Percentiles rank a stretch among this genome's conserved stretches.
These are phyloP conservation scores for Mellilla xanthometata DNA, from an alignment of 2,888 invertebrate species.

Conservation along the genomic window DNA sequence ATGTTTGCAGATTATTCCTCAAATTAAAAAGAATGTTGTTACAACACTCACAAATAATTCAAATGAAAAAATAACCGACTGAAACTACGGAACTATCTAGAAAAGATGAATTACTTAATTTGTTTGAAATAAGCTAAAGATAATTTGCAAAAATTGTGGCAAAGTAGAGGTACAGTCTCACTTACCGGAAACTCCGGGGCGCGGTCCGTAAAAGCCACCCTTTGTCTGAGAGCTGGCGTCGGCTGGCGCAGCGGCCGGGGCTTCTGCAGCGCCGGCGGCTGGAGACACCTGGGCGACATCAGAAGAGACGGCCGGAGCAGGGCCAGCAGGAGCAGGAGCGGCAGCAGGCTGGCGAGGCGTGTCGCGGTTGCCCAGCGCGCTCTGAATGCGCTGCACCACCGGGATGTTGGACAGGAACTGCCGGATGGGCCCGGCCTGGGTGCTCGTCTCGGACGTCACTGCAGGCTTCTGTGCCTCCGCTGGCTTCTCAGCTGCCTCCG, in stretches of 20 bases:
- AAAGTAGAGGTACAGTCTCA: not conserved
- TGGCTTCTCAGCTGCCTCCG: not conserved
- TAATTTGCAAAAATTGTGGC: no score
- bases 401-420: constrained; percentile 50
- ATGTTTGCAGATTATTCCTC: no score
- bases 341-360: constrained; percentile 45
- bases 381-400: constrained; percentile 39
- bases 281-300: no score
- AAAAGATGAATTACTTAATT: no score
- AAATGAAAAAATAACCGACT: no score
- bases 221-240: constrained; percentile 25
- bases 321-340: not conserved
- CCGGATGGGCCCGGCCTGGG: constrained; percentile 40
- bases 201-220: constrained; percentile 31
- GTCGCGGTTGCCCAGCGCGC: constrained; percentile 44
- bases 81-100: no score
- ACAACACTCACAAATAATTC: no score
- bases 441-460: no score
- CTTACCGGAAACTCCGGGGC: constrained; percentile 27
- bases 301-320: no score
- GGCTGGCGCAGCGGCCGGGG: not conserved
- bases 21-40: no score
- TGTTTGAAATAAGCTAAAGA: no score
- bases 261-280: not conserved
- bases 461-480: no score